Percentiles rank a stretch among this genome's conserved stretches.
Conservation (phyloP, 2,888 invertebrate genomes). For the Parnassius orleans region DNA sequence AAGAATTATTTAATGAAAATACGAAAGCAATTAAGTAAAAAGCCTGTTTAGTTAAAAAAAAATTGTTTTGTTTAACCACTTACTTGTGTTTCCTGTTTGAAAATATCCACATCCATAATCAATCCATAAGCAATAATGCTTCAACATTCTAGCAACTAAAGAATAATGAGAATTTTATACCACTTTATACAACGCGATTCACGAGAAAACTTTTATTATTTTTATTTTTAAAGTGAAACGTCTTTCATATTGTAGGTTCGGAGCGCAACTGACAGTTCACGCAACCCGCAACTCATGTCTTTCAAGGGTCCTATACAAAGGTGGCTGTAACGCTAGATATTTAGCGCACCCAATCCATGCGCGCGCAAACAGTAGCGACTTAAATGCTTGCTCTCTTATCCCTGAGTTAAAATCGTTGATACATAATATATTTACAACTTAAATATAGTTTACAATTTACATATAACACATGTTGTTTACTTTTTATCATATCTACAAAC, state of each 20-base stretch:
- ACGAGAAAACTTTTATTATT: conserved; percentile 4
- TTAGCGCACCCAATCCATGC: conserved; percentile 4
- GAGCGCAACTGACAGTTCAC: conserved; percentile 4
- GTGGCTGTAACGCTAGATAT: neutral
- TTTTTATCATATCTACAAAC: no score
- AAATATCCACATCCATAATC: neutral
- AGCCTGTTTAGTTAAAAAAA: neutral
- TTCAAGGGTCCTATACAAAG: neutral
- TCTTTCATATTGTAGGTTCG: neutral
- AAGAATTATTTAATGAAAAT: neutral
- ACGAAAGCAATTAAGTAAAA: neutral
- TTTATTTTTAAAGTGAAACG: neutral
- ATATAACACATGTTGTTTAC: no score
- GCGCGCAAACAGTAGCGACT: conserved; percentile 13
- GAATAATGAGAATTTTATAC: neutral
- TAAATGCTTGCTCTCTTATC: no score
- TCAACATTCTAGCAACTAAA: conserved; percentile 1
- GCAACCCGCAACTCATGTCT: neutral
- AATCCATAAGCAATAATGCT: neutral
- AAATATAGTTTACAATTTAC: no score
- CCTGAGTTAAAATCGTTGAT: no score
- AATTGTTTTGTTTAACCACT: neutral
- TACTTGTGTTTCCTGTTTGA: conserved; percentile 8
- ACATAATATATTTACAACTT: no score
- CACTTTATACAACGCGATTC: neutral